These are phyloP conservation scores for Diorhabda carinulata DNA, from an alignment of 1,140 invertebrate genomes.

Conservation along the genomic window DNA sequence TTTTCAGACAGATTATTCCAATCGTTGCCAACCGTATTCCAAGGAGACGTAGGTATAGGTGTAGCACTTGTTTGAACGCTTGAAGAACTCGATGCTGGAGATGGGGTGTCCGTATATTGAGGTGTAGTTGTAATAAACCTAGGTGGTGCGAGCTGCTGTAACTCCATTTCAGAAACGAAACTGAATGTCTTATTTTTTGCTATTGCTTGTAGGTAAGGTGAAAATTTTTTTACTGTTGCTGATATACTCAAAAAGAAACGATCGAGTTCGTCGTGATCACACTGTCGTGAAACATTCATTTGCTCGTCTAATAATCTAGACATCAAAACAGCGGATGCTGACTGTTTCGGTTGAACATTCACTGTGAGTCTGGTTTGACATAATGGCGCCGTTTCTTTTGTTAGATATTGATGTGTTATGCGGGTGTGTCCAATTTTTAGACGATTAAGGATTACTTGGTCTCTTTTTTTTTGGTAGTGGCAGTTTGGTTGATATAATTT, in stretches of 20 bases:
- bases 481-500: no score
- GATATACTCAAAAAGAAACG: slow-evolving; percentile 19
- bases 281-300: no score
- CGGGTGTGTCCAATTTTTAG: no score
- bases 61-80: slow-evolving; percentile 16
- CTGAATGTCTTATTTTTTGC: slow-evolving; percentile 16
- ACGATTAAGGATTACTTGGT: no score
- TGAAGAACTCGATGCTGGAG: slow-evolving; percentile 9
- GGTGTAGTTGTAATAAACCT: background rate
- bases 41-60: slow-evolving; percentile 19
- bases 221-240: slow-evolving; percentile 18
- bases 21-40: background rate
- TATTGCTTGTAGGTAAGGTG: slow-evolving; percentile 16
- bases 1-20: slow-evolving; percentile 1
- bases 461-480: no score
- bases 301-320: no score
- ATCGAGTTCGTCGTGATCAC: slow-evolving; percentile 4
- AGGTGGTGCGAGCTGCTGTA: slow-evolving; percentile 20
- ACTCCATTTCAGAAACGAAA: slow-evolving; percentile 18
- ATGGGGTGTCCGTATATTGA: slow-evolving; percentile 4
- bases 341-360: no score
- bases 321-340: no score
- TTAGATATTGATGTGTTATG: no score
- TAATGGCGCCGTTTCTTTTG: no score
- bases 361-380: no score